phyloP scores from a whole-genome alignment of 2,797 vertebrate genomes.

The Pampus argenteus region DNA sequence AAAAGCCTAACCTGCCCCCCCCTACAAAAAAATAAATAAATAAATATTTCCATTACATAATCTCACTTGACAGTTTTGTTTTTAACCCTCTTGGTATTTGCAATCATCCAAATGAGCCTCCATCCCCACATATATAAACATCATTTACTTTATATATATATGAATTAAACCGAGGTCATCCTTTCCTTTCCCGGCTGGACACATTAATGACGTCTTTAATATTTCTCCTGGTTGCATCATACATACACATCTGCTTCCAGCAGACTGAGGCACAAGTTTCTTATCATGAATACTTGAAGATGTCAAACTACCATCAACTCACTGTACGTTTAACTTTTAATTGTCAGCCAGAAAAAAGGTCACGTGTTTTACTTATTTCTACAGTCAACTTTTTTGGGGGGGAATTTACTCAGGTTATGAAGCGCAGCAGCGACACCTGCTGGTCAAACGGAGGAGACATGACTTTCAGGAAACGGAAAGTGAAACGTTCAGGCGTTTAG shows the following conservation, averaged over 20 bases:
- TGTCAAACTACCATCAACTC: neutral
- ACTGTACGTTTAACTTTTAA: conserved; percentile 5
- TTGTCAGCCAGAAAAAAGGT: neutral
- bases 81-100: neutral
- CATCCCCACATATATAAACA: neutral
- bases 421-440: conserved; percentile 52
- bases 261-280: neutral
- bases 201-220: neutral
- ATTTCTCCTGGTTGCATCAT: conserved; percentile 47
- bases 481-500: conserved; percentile 56
- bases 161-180: neutral
- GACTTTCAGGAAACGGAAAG: conserved; percentile 60
- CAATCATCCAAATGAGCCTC: neutral
- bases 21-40: too few species aligned
- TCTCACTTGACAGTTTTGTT: neutral
- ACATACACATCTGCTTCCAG: neutral
- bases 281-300: neutral
- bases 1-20: too few species aligned
- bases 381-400: neutral
- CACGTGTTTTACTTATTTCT: accelerated
- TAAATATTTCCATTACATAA: conserved; percentile 19
- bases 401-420: neutral
- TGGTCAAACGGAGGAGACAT: neutral
- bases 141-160: neutral
- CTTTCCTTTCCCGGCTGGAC: neutral